phyloP scores from a whole-genome alignment of 2,797 vertebrate species.

The Myotis vivesi region DNA sequence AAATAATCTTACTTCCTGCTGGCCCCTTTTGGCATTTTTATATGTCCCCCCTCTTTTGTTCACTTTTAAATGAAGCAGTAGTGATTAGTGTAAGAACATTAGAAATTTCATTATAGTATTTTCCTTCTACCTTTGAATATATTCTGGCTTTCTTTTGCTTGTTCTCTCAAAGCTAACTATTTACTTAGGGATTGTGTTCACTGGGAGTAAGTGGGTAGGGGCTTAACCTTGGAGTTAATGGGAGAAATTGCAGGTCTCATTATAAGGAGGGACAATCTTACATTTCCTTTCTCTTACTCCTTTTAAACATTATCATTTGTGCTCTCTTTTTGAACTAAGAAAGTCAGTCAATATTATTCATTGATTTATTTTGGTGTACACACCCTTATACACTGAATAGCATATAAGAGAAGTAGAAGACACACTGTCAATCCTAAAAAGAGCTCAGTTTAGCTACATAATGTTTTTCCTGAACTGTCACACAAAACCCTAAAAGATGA shows the following conservation, averaged over 20 bases:
- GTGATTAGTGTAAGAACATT: constrained; percentile 32
- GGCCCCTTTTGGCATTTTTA: neutral
- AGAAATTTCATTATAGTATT: neutral
- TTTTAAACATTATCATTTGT: constrained; percentile 14
- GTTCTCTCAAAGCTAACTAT: neutral
- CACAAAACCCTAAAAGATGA: neutral
- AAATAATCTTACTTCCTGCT: neutral
- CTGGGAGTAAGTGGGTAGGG: neutral
- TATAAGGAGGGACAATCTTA: neutral
- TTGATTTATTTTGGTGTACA: neutral
- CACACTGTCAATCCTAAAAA: neutral
- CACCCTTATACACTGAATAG: neutral
- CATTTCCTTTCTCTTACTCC: neutral
- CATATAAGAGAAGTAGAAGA: neutral
- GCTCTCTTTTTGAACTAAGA: neutral
- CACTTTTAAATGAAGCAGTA: neutral
- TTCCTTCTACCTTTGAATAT: neutral
- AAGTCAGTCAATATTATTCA: constrained; percentile 18
- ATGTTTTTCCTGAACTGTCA: neutral
- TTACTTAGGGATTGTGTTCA: constrained; percentile 1
- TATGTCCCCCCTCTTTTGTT: neutral
- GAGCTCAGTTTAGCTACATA: neutral
- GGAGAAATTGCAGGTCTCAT: neutral
- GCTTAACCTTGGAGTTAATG: constrained; percentile 25
- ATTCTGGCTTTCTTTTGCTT: constrained; percentile 43